Base-by-base conservation (phyloP, 2,888 invertebrate genomes). In the Torymus aiolomorphi region DNA sequence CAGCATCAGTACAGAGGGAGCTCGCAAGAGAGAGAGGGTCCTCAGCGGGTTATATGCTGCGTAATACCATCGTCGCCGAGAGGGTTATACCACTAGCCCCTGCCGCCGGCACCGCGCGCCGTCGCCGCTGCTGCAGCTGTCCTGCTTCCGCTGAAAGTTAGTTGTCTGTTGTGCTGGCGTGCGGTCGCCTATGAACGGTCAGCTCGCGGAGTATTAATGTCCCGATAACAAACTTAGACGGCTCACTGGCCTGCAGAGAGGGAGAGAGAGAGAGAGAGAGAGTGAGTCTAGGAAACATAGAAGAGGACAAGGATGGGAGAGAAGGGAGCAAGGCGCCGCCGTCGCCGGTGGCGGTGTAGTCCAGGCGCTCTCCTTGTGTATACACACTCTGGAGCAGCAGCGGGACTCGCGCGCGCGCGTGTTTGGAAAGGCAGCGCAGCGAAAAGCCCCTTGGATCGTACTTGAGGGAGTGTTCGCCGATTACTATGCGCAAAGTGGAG, bases 201-300 rank as follows among this genome's bases (percentile, higher is more conserved):
- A 62, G 42, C 61, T 67, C 54, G 67, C 69, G 42, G 62, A 56
- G 70, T 79, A 79, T 79, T 79, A 79, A 79, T 74, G 74, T 61
- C 63, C 31, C 70, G 57, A 79, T 79, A 79, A 74, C 70, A 79
- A 74, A 79, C 69, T 79, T 73, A 49, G 73, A 62, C 54, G 16
- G 49, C 69, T 70, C 70, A 24, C 49, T 69, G 61, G 65, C 20
- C 20, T 20, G 63, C 62, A 69, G 31, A 31, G 31, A 31, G 31
- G 8, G 31, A 31, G 31, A 31, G 31, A 69, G 31, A 31, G 31
- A 31, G 31, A 3, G 31, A 31, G 31, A 31, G 31, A 31, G 31
- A 3, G 31, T 0, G 31, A 31, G 31, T 31, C 31, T 31, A 1
- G 2, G 31, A 31, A 31, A 31, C 31, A 31, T 31, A 31, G 31